Conservation (phyloP, 2,797 vertebrate genomes). For the Hoplostethus mediterraneus region DNA sequence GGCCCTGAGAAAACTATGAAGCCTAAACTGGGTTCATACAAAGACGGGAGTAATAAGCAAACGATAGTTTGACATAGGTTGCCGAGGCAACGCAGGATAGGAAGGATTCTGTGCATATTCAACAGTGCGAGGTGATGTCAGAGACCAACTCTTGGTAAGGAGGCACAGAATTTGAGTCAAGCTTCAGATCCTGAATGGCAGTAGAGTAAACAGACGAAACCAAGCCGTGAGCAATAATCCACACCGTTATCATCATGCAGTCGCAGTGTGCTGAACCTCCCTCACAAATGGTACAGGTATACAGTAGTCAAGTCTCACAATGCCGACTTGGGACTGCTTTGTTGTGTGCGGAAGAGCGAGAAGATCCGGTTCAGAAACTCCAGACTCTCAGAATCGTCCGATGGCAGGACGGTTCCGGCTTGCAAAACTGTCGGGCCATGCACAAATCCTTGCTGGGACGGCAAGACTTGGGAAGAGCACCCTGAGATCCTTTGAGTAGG, state of each 20-base stretch:
- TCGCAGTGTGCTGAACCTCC: neutral
- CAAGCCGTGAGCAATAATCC: neutral
- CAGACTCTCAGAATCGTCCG: neutral
- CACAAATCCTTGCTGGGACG: constrained; percentile 4
- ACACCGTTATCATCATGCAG: constrained; percentile 1
- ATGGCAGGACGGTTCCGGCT: neutral
- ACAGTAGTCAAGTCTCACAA: neutral
- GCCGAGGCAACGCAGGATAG: neutral
- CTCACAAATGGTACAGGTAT: neutral
- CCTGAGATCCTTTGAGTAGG: neutral
- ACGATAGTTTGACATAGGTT: neutral
- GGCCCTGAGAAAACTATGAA: constrained; percentile 35
- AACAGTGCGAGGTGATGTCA: constrained; percentile 11
- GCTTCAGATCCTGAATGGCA: neutral
- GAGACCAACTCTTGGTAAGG: neutral
- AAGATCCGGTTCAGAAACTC: neutral
- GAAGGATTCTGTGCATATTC: constrained; percentile 3
- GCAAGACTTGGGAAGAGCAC: constrained; percentile 2
- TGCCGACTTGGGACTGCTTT: neutral
- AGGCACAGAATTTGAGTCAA: constrained; percentile 6
- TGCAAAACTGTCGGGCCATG: neutral
- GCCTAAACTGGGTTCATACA: neutral
- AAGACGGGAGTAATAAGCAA: neutral
- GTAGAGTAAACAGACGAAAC: neutral
- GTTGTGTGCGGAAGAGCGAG: neutral